Evolutionary conservation across 2,888 invertebrate genomes (phyloP), one percentile per base, ranked within the genome.

Genomic region (Drosophila colorata): DNA sequence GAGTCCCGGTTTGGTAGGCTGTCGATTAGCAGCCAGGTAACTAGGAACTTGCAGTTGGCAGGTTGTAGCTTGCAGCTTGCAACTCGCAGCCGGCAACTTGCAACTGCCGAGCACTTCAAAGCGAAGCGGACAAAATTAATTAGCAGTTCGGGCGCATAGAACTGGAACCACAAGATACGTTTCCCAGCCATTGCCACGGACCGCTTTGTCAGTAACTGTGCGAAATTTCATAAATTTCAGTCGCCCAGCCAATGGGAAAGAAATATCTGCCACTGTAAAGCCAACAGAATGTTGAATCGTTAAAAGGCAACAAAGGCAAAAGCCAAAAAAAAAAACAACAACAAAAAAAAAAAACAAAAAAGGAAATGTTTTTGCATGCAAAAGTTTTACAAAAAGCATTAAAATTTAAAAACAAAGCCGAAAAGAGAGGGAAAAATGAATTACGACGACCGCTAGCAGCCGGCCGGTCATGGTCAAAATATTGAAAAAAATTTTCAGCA

Each of bases 321-420:
- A 35, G 16, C 28, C 8, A 16, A 35, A 25, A 44, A 55, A 11
- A 59, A 18, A 11, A 16, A 8, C 8, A 48, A 18, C 51, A 25
- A 51, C 51, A 57, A 46, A 16, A 52, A 23, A 48, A 37, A 38
- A 28, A 16, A 13, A n/a, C 16, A 56, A 47, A 56, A 52, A 16
- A 20, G 14, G 37, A 58, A 52, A 49, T 41, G 49, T 51, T 52
- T 59, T 35, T 58, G 46, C 40, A 69, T 53, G 70, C 67, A 60
- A 79, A 83, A 82, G 60, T 83, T 82, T 78, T 48, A 59, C 80
- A 68, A 69, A 80, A 78, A 69, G 76, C 84, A 86, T 83, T 80
- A 76, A 72, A 86, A 83, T 80, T 83, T 70, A 49, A 70, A 74
- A 74, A 68, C 53, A 60, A 66, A 37, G 14, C 35, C 38, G 25